Conservation (phyloP, 2,797 vertebrate genomes). For the Anas bahamensis region DNA sequence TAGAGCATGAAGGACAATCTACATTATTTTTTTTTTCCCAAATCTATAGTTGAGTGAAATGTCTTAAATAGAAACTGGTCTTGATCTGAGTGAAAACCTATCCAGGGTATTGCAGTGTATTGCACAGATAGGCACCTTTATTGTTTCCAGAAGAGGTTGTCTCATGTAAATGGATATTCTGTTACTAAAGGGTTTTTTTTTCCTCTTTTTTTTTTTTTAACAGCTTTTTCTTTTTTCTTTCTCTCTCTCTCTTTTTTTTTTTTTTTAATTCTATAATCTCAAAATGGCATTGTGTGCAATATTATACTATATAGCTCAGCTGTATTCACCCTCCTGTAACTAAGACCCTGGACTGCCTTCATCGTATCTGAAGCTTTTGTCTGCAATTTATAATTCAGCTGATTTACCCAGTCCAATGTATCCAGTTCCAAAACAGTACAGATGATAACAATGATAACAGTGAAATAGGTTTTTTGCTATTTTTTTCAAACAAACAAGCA, state of each 20-base stretch:
- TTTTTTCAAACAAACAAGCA: neutral
- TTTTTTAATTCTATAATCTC: neutral
- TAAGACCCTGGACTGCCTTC: neutral
- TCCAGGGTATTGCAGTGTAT: neutral
- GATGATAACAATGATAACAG: neutral
- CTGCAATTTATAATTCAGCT: neutral
- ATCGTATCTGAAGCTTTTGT: neutral
- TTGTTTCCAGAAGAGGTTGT: slow-evolving; percentile 58
- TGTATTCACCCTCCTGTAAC: neutral
- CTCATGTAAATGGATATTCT: slow-evolving; percentile 52
- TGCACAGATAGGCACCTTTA: slow-evolving; percentile 27
- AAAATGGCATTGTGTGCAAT: neutral
- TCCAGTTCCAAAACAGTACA: neutral
- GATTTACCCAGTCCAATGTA: neutral
- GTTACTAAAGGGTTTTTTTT: neutral
- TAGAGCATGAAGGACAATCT: neutral
- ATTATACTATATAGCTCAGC: neutral
- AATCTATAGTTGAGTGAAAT: slow-evolving; percentile 12
- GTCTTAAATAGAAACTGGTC: slow-evolving; percentile 5
- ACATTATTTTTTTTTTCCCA: neutral
- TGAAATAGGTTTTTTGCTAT: accelerated
- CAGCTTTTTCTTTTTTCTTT: neutral
- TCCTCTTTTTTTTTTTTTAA: neutral
- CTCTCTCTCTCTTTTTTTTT: neutral
- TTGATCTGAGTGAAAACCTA: slow-evolving; percentile 27